A percentile compares a stretch with the other conserved stretches of the same genome.
phyloP scores from a whole-genome alignment of 92 coral and sea anemone genomes.

The Zoanthus gigantus region DNA sequence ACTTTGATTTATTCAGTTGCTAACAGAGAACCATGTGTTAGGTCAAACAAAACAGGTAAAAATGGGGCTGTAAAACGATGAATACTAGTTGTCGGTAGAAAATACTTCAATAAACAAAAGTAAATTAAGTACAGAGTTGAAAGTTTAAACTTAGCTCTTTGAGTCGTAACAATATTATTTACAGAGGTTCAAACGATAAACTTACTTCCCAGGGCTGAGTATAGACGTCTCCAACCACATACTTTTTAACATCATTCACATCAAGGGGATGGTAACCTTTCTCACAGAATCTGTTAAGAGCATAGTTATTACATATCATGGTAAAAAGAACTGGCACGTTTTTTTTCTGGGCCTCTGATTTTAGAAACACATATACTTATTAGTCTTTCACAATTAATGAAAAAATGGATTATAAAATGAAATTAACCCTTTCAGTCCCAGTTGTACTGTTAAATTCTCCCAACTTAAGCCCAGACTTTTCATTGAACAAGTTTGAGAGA shows the following conservation, averaged over 20 bases:
- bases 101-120: not conserved
- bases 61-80: not conserved
- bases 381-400: no score
- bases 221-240: slow-evolving; percentile 87
- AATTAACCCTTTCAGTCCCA: no score
- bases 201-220: slow-evolving; percentile 94
- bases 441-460: no score
- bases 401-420: no score
- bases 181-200: not conserved
- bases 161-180: not conserved
- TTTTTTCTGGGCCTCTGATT: no score
- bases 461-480: no score
- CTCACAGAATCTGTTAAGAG: no score
- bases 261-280: no score
- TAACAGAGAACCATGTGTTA: not conserved
- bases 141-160: not conserved
- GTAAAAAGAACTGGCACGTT: no score
- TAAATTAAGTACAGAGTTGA: not conserved
- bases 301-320: no score
- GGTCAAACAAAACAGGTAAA: not conserved
- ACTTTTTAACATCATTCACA: slow-evolving; percentile 65
- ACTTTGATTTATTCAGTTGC: not conserved
- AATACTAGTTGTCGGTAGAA: not conserved
- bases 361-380: no score
- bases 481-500: no score